Conservation (phyloP, 2,888 invertebrate genomes). For the Coelopa pilipes region DNA sequence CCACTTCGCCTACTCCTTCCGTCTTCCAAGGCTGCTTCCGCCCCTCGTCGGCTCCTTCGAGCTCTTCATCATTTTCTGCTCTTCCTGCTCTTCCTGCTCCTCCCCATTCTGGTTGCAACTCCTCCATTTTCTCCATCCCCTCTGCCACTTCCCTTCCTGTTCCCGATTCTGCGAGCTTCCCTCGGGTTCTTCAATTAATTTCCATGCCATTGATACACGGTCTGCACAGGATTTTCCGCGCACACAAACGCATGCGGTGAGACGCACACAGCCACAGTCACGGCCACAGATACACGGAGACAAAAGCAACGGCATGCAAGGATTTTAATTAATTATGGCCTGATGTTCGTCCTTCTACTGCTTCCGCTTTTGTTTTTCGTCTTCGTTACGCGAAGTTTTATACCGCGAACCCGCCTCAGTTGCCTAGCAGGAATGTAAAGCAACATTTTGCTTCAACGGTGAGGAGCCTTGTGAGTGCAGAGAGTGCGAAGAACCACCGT, state of each 20-base stretch:
- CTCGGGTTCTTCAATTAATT: constrained; percentile 32
- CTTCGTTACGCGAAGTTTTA: too few relatives aligned
- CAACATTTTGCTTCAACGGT: too few relatives aligned
- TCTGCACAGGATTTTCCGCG: neutral
- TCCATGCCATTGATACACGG: constrained; percentile 30
- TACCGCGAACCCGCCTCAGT: too few relatives aligned
- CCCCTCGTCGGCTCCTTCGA: neutral
- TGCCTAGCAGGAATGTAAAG: too few relatives aligned
- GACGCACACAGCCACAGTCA: constrained; percentile 4
- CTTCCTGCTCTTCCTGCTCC: too few relatives aligned
- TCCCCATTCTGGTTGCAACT: too few relatives aligned
- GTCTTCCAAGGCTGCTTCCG: neutral
- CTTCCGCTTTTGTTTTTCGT: neutral
- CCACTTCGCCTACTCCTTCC: too few relatives aligned
- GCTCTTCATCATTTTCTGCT: neutral
- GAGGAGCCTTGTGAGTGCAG: too few relatives aligned
- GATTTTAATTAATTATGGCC: constrained; percentile 25
- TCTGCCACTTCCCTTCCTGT: neutral
- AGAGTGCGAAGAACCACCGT: constrained; percentile 7
- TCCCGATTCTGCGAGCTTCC: neutral
- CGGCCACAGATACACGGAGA: neutral
- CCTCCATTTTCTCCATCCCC: neutral
- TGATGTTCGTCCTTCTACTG: neutral
- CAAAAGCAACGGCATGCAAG: constrained; percentile 18
- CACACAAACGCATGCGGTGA: neutral